Conservation (phyloP, 2,888 invertebrate species). For the Teleiodes luculella region DNA sequence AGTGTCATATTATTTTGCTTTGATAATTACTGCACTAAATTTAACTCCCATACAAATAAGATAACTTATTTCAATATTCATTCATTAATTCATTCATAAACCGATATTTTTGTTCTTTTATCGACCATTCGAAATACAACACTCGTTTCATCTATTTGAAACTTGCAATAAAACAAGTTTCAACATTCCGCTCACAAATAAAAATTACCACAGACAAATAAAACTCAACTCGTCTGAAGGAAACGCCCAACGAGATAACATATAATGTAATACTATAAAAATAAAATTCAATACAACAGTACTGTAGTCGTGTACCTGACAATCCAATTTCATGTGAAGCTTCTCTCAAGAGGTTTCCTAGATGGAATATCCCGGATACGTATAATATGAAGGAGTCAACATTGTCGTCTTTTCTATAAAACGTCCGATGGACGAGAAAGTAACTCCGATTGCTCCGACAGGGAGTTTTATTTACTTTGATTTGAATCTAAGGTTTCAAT, state of each 20-base stretch:
- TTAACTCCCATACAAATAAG: too few species aligned
- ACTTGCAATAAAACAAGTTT: too few species aligned
- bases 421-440: not conserved
- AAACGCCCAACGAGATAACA: not conserved
- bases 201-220: not conserved
- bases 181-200: not conserved
- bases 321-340: constrained; percentile 14
- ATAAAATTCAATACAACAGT: not conserved
- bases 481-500: not conserved
- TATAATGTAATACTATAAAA: too few species aligned
- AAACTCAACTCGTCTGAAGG: not conserved
- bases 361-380: not conserved
- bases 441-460: constrained; percentile 12
- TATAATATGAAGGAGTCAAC: not conserved
- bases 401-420: not conserved
- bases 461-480: not conserved
- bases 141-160: too few species aligned
- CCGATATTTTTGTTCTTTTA: too few species aligned
- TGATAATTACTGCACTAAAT: too few species aligned
- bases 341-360: not conserved
- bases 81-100: too few species aligned
- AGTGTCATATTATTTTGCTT: too few species aligned
- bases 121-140: too few species aligned
- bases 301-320: constrained; percentile 7
- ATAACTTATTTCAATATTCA: too few species aligned